Evolutionary conservation across 2,797 vertebrate genomes (phyloP).

Genomic region (Trematomus bernacchii): DNA sequence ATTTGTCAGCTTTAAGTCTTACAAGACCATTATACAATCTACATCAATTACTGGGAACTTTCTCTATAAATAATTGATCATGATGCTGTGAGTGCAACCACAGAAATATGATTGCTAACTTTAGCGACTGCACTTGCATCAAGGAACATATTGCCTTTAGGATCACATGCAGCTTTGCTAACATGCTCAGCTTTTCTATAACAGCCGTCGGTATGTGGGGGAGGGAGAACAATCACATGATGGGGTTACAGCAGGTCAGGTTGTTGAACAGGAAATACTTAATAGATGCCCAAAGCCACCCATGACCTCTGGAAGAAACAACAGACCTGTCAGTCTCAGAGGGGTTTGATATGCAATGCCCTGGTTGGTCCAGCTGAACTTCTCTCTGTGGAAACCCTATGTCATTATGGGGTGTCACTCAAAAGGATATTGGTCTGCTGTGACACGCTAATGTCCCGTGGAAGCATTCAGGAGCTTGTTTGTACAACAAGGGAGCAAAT

Average conservation of each 20-base stretch:
- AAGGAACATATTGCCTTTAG: constrained; percentile 2
- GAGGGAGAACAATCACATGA: constrained; percentile 2
- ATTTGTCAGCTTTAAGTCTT: constrained; percentile 38
- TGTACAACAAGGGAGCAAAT: constrained; percentile 1
- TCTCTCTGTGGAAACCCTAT: not conserved
- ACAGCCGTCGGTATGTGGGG: not conserved
- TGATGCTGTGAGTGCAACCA: constrained; percentile 22
- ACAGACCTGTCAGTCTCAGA: constrained; percentile 20
- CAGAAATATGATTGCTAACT: constrained; percentile 15
- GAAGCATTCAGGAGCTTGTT: not conserved
- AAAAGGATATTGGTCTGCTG: constrained; percentile 3
- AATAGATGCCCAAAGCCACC: constrained; percentile 42
- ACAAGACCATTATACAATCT: constrained; percentile 10
- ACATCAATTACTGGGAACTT: constrained; percentile 42
- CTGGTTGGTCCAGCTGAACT: constrained; percentile 16
- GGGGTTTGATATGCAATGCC: not conserved
- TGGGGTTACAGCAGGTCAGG: constrained; percentile 32
- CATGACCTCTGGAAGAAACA: constrained; percentile 37
- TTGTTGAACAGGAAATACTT: constrained; percentile 44
- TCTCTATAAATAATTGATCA: constrained; percentile 57
- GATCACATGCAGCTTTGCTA: constrained; percentile 9
- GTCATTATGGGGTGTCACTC: not conserved
- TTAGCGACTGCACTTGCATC: constrained; percentile 11
- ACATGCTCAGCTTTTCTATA: constrained; percentile 1
- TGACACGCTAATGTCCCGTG: not conserved